Percentiles rank a stretch among this genome's conserved stretches.
Evolutionary conservation across 2,113 vertebrate species (phyloP).

Genomic region (Heterocephalus glaber): DNA sequence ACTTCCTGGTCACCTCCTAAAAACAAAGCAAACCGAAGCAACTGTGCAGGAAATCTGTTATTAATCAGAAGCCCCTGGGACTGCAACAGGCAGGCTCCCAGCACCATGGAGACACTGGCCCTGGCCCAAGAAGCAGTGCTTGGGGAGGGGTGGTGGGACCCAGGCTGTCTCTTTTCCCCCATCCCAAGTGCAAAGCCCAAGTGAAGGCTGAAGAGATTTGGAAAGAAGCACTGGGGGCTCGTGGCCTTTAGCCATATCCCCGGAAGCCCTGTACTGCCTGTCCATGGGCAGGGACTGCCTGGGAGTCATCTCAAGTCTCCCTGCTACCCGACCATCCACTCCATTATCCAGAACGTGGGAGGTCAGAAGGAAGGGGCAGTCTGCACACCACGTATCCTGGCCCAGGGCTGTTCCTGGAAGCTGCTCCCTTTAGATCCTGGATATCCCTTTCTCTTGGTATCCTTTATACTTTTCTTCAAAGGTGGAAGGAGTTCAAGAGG

Average conservation of each 20-base stretch:
- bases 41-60: background rate
- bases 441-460: background rate
- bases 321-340: background rate
- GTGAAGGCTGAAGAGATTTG: background rate
- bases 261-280: accelerated
- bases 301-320: background rate
- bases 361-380: background rate
- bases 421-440: background rate
- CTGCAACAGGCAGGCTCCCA: background rate
- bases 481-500: background rate
- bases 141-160: background rate
- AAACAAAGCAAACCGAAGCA: background rate
- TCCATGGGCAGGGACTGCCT: background rate
- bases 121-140: background rate
- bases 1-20: background rate
- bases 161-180: background rate
- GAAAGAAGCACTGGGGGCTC: background rate
- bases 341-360: background rate
- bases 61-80: background rate
- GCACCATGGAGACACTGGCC: accelerated
- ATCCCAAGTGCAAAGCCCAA: background rate
- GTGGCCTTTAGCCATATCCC: accelerated
- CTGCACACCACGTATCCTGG: background rate
- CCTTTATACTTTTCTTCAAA: background rate
- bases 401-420: background rate